Evolutionary conservation across 2,797 vertebrate genomes (phyloP).

Genomic region (Protosalanx chinensis): DNA sequence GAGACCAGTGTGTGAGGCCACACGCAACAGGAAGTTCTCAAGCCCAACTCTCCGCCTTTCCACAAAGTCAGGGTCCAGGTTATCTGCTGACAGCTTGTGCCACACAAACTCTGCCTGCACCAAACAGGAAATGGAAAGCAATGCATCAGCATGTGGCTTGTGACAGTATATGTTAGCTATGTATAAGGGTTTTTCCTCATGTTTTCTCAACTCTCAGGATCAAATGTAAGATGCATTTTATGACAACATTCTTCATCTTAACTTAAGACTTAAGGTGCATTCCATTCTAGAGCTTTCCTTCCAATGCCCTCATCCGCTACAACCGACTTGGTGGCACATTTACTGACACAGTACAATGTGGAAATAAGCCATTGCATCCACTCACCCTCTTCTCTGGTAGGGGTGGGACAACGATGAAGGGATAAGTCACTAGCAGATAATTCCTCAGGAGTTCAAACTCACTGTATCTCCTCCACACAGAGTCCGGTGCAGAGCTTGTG

Average conservation of each 20-base stretch:
- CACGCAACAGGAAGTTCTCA: slow-evolving; percentile 93
- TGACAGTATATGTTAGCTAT: neutral
- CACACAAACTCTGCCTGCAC: slow-evolving; percentile 95
- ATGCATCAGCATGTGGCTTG: neutral
- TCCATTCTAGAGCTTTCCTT: neutral
- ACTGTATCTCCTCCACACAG: slow-evolving; percentile 95
- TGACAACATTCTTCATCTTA: neutral
- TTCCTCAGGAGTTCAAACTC: slow-evolving; percentile 95
- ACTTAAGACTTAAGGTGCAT: neutral
- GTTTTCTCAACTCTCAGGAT: too few species aligned
- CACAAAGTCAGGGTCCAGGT: slow-evolving; percentile 98
- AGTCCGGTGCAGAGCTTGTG: slow-evolving; percentile 78
- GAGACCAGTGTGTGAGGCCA: slow-evolving; percentile 89
- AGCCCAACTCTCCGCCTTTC: slow-evolving; percentile 92
- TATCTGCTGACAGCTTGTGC: slow-evolving; percentile 97
- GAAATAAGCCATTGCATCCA: neutral
- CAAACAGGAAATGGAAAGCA: neutral
- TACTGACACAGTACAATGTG: neutral
- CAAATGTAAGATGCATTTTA: neutral
- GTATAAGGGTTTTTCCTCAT: neutral
- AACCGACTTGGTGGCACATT: neutral
- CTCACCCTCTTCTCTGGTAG: slow-evolving; percentile 96
- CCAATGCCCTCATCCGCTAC: neutral
- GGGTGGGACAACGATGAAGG: slow-evolving; percentile 89
- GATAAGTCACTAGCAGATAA: slow-evolving; percentile 85